Evolutionary conservation across 2,797 vertebrate species (phyloP).

Genomic region (Enteromius afrohamiltoni): DNA sequence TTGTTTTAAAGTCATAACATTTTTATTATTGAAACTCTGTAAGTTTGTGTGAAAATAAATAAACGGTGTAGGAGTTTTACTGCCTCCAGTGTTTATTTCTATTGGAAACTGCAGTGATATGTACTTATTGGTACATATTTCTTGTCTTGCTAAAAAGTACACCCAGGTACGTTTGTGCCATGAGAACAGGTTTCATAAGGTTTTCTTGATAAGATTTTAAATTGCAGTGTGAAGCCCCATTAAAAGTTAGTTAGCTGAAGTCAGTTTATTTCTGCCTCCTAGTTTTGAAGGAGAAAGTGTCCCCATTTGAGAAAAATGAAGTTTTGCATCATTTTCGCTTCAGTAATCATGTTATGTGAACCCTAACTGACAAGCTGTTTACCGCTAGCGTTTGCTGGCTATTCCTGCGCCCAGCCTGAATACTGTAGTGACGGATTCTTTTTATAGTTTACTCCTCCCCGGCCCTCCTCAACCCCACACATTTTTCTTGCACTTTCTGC

Average conservation of each 20-base stretch:
- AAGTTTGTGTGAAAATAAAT: too few relatives aligned
- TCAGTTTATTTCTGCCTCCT: not conserved
- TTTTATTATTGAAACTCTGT: too few relatives aligned
- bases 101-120: too few relatives aligned
- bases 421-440: constrained; percentile 4
- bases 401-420: constrained; percentile 20
- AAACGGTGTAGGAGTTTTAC: too few relatives aligned
- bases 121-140: too few relatives aligned
- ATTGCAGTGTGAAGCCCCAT: not conserved
- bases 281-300: constrained; percentile 5
- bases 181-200: too few relatives aligned
- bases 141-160: too few relatives aligned
- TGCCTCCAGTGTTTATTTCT: too few relatives aligned
- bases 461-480: constrained; percentile 27
- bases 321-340: not conserved
- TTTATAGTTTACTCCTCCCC: constrained; percentile 30
- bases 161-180: too few relatives aligned
- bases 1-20: too few relatives aligned
- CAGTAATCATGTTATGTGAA: constrained; percentile 25
- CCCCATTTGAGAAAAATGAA: not conserved
- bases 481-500: constrained; percentile 52
- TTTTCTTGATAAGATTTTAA: not conserved
- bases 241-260: not conserved
- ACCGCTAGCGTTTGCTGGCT: not conserved
- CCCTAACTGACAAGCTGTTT: constrained; percentile 39